Conservation (phyloP, 2,113 vertebrate genomes). For the Ramphastos sulfuratus region DNA sequence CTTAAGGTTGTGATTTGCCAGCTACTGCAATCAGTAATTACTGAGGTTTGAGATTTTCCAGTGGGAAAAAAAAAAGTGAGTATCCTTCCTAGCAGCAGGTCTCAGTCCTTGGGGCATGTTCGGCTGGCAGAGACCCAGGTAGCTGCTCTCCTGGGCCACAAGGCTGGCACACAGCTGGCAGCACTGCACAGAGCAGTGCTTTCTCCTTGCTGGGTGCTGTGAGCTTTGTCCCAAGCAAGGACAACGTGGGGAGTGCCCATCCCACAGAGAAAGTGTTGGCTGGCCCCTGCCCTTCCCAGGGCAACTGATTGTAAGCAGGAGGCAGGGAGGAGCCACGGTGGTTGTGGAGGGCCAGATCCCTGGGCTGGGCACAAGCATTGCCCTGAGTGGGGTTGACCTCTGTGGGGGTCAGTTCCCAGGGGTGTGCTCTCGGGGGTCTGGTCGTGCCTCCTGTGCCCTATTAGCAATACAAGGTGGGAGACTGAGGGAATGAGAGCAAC, state of each 20-base stretch:
- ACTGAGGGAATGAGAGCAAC: neutral
- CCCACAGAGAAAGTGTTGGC: neutral
- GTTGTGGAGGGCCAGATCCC: neutral
- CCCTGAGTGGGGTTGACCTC: too few relatives aligned
- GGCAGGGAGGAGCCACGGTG: neutral
- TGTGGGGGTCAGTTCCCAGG: neutral
- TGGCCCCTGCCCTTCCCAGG: neutral
- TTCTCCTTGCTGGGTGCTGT: neutral
- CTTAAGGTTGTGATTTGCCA: neutral
- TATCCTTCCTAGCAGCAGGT: neutral
- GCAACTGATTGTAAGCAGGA: neutral
- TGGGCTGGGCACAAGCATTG: accelerated
- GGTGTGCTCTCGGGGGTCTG: accelerated
- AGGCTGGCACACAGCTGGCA: neutral
- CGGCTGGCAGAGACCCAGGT: neutral
- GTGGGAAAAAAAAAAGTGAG: accelerated
- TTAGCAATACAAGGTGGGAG: too few relatives aligned
- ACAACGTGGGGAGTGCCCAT: accelerated
- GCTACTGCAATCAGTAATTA: neutral
- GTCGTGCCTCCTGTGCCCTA: neutral
- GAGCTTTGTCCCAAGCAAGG: neutral
- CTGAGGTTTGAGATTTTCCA: neutral
- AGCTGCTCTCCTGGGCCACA: neutral
- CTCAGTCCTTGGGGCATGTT: neutral
- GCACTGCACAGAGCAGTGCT: neutral